Base-by-base conservation (phyloP, 2,888 invertebrate species). In the Sphaerophoria rueppellii region DNA sequence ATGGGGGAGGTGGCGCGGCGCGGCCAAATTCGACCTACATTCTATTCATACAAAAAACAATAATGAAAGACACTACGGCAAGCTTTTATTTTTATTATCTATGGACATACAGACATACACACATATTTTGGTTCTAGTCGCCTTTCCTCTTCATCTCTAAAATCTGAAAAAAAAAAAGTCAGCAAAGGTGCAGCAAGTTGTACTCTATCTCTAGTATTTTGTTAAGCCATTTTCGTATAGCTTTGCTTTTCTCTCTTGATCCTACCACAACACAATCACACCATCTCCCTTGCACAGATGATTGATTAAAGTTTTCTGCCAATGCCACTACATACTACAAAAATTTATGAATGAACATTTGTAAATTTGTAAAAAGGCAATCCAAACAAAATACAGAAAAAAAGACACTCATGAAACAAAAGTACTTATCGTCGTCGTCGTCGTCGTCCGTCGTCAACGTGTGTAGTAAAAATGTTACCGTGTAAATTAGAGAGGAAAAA, bases 331-430 rank as follows among this genome's bases (percentile, higher is more conserved):
- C 72, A 43, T 12, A 11, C 9, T 61, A 73, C 40, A 58, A 16
- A 40, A 70, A 73, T 72, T 85, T 61, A 85, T 85, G 81, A 85
- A 85, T 85, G 85, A 85, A 85, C 69, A 77, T 85, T 77, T 85
- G 85, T 85, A 85, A 77, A 67, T 73, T 81, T 81, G 72, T 77
- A 85, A 85, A 43, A 81, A 73, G 76, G 73, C 65, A 77, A 74
- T 46, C 43, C 12, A 50, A 77, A 54, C 65, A 76, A 60, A 61
- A 60, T 70, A 60, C n/a, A 73, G 43, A 52, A 43, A 32, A 60
- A 46, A 43, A 4, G 11, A 43, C 35, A 58, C 69, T 4, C 48
- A 35, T 16, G 4, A 65, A 35, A 65, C 6, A 63, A 14, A 48
- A 6, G 54, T 32, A 24, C 63, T 9, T 4, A 4, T 9, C 46